Evolutionary conservation across 53 echinoderm and acorn worm genomes (phyloP).

Genomic region (Apostichopus leukothele): DNA sequence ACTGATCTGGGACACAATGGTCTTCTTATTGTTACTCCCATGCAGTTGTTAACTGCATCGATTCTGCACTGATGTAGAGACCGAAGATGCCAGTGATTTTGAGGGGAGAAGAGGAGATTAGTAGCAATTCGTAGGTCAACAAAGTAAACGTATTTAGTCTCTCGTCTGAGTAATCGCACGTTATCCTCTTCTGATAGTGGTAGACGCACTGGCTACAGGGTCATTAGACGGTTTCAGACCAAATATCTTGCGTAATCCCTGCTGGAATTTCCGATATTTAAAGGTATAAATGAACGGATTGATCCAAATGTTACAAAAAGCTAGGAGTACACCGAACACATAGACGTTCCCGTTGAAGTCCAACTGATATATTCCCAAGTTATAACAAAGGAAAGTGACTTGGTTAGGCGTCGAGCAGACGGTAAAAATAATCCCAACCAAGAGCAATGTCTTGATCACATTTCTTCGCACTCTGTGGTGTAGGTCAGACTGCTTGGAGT

Average conservation of each 20-base stretch:
- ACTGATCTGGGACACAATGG: no score
- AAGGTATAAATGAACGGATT: conserved; percentile 62
- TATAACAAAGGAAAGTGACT: conserved; percentile 39
- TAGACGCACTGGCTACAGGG: background rate
- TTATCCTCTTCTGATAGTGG: background rate
- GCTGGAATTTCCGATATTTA: conserved; percentile 49
- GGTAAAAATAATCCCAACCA: conserved; percentile 31
- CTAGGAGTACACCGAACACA: conserved; percentile 32
- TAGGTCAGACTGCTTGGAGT: no score
- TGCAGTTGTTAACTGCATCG: no score
- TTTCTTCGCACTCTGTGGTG: conserved; percentile 12
- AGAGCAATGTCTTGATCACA: conserved; percentile 50
- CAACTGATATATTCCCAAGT: conserved; percentile 31
- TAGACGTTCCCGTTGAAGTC: conserved; percentile 46
- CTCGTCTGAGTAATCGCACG: no score
- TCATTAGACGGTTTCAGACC: background rate
- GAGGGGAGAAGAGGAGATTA: no score
- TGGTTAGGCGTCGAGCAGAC: conserved; percentile 57
- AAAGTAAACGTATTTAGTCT: no score
- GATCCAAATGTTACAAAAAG: conserved; percentile 46
- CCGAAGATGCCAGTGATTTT: no score
- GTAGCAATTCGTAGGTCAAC: no score
- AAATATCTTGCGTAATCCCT: conserved; percentile 41
- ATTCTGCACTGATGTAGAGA: no score
- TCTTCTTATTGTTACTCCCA: no score